Evolutionary conservation across 2,113 vertebrate genomes (phyloP).

Genomic region (Cyprinodon brontotheroides): DNA sequence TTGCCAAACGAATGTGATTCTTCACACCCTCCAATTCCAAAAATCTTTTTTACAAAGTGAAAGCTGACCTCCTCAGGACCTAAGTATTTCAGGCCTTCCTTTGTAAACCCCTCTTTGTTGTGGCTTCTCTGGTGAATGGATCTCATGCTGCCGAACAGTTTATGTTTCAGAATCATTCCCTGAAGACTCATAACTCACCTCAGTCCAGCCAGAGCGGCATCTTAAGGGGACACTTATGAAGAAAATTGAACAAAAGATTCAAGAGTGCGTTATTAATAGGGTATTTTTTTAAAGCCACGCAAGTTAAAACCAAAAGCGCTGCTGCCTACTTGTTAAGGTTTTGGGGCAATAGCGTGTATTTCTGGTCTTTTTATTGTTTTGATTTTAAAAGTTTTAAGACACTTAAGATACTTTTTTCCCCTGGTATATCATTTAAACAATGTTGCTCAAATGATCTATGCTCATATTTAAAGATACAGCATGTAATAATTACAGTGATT

Average conservation of each 20-base stretch:
- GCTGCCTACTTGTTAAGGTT: slow-evolving; percentile 42
- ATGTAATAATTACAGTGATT: too few species aligned
- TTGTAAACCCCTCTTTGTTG: slow-evolving; percentile 19
- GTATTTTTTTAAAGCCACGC: slow-evolving; percentile 53
- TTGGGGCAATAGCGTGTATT: slow-evolving; percentile 12
- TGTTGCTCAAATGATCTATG: too few species aligned
- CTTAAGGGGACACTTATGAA: slow-evolving; percentile 59
- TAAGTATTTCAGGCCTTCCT: slow-evolving; percentile 12
- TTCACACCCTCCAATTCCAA: not conserved
- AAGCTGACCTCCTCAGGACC: slow-evolving; percentile 40
- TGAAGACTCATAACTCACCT: slow-evolving; percentile 57
- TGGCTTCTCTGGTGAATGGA: slow-evolving; percentile 27
- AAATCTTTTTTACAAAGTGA: slow-evolving; percentile 10
- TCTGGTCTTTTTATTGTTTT: slow-evolving; percentile 40
- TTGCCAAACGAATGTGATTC: slow-evolving; percentile 22
- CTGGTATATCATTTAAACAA: too few species aligned
- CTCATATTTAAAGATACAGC: too few species aligned
- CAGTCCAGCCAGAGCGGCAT: slow-evolving; percentile 34
- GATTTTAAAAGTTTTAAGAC: slow-evolving; percentile 39
- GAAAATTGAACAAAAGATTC: slow-evolving; percentile 60
- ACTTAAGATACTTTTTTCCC: slow-evolving; percentile 16
- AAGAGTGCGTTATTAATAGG: slow-evolving; percentile 62
- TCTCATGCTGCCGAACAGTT: slow-evolving; percentile 54
- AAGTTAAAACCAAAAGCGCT: slow-evolving; percentile 34
- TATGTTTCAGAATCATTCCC: slow-evolving; percentile 52